A percentile compares a stretch with the other conserved stretches of the same genome.
Conservation (phyloP, 2,113 vertebrate genomes). For the Eira barbara region DNA sequence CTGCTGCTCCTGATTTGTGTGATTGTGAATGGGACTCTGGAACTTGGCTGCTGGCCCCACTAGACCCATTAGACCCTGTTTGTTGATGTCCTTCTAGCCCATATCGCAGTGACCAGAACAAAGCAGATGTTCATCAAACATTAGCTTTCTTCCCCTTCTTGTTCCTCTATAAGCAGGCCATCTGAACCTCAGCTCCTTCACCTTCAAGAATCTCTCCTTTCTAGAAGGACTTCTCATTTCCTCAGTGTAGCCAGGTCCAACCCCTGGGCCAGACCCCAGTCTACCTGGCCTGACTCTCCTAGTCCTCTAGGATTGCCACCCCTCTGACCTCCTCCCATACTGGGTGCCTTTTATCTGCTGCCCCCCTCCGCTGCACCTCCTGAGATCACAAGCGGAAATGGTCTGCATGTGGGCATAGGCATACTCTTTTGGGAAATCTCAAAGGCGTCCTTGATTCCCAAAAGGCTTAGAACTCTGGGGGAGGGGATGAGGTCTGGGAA, state of each 20-base stretch:
- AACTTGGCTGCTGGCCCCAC: accelerated
- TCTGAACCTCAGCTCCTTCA: neutral
- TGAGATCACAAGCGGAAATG: neutral
- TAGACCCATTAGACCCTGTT: neutral
- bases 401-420: accelerated
- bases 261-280: neutral
- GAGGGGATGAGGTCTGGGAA: neutral
- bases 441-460: neutral
- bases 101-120: neutral
- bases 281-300: accelerated
- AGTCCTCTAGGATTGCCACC: accelerated
- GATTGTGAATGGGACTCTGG: neutral
- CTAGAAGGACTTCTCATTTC: neutral
- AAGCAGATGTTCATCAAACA: neutral
- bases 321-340: neutral
- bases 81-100: neutral
- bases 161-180: too few species aligned
- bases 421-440: neutral
- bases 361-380: neutral
- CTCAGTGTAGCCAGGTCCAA: neutral
- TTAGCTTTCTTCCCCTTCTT: neutral
- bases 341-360: neutral
- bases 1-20: neutral
- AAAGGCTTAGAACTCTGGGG: neutral
- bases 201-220: neutral